Evolutionary conservation across 2,797 vertebrate species (phyloP).

Genomic region (Poecilia velifera): DNA sequence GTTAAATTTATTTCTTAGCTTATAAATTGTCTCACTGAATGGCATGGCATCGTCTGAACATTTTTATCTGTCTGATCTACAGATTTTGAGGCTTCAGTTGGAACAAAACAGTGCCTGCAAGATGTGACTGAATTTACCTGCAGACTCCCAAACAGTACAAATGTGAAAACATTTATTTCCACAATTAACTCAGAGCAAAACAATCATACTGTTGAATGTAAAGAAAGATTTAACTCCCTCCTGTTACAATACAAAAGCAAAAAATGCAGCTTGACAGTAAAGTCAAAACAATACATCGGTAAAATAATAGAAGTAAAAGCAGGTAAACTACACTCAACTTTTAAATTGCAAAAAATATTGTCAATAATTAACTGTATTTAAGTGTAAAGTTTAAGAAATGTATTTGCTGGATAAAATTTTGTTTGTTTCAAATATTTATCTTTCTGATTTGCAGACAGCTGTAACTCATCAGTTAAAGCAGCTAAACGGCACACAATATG

Average conservation of each 20-base stretch:
- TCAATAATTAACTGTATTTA: neutral
- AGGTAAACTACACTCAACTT: neutral
- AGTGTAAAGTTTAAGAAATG: neutral
- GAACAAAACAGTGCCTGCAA: neutral
- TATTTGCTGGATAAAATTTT: neutral
- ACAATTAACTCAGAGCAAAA: neutral
- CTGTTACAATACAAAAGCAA: neutral
- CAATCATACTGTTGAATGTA: neutral
- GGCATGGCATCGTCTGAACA: neutral
- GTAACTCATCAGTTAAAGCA: rapidly evolving
- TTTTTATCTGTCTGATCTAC: neutral
- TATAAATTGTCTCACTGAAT: too few relatives aligned
- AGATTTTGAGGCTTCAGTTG: neutral
- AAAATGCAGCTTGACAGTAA: neutral
- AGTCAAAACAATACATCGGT: rapidly evolving
- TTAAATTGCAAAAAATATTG: neutral
- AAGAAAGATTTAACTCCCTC: neutral
- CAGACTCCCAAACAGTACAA: rapidly evolving
- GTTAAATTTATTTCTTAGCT: neutral
- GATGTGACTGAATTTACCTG: neutral
- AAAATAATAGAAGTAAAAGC: neutral
- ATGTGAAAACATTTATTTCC: neutral
- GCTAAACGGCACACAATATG: conserved; percentile 14
- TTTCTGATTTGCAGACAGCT: neutral
- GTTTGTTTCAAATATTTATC: neutral